Evolutionary conservation across 2,113 vertebrate species (phyloP), one percentile per base, ranked within the genome.

Genomic region (Corydoras maculifer): DNA sequence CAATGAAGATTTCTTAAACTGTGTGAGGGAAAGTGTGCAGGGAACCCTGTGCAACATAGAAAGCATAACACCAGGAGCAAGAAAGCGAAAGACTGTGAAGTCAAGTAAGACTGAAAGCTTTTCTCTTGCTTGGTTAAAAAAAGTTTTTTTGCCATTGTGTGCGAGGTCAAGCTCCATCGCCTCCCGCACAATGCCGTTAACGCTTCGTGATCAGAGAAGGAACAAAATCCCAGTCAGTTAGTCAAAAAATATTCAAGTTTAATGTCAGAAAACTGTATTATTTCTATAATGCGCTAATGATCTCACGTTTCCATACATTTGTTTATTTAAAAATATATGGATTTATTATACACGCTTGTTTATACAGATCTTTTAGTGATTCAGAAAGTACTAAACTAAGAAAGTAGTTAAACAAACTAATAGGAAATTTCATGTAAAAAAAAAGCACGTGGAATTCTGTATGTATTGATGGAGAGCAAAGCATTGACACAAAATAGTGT

Each of bases 11-110:
- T 76, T 25, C 18, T 25, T 25, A 25, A 25, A 25, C 18, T 25
- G 18, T 25, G 18, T 25, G 18, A 25, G 18, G 18, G 18, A 25
- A 80, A 78, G 82, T 83, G 85, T 82, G 80, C 79, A 82, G 85
- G 54, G n/a, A 13, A 13, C 9, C 13, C 29, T 54, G 69, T 43
- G 32, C 13, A 29, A 48, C 9, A 9, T 59, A 13, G n/a, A 49
- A 62, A 32, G 48, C 14, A 59, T 59, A 48, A 65, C 29, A 50
- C 53, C 51, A 58, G 31, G 18, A 50, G 13, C 57, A 29, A 35
- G 4, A 25, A 61, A 58, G 35, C 18, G 65, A 65, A 43, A 7
- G 50, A 65, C 31, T 3, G 60, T 11, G 13, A 65, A 58, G 59
- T 32, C 35, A 65, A 60, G 51, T 49, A 58, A 31, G 70, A 58